phyloP scores from a whole-genome alignment of 2,797 vertebrate species.

The Parambassis ranga region DNA sequence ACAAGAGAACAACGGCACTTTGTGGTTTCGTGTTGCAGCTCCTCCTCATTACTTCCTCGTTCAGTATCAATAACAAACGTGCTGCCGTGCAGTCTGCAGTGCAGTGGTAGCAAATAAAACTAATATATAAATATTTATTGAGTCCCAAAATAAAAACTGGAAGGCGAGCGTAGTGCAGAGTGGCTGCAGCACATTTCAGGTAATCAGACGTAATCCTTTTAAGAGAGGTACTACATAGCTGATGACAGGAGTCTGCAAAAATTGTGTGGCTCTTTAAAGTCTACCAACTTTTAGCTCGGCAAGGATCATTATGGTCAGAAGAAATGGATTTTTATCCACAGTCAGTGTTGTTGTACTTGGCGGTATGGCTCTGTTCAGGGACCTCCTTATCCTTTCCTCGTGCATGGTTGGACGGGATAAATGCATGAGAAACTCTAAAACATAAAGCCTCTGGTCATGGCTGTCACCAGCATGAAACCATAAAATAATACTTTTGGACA shows the following conservation, averaged over 20 bases:
- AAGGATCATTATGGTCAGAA: too few species aligned
- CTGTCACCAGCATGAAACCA: too few species aligned
- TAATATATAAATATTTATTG: constrained; percentile 33
- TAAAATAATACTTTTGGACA: too few species aligned
- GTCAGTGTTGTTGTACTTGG: too few species aligned
- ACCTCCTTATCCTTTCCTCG: too few species aligned
- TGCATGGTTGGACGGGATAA: too few species aligned
- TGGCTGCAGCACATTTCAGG: background rate
- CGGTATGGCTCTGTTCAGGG: too few species aligned
- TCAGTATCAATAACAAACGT: constrained; percentile 35
- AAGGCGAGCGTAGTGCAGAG: background rate
- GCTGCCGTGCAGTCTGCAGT: constrained; percentile 23
- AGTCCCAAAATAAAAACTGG: constrained; percentile 32
- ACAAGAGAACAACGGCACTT: constrained; percentile 52
- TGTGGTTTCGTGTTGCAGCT: constrained; percentile 40
- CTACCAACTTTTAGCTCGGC: background rate
- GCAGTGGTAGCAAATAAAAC: constrained; percentile 15
- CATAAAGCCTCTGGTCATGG: too few species aligned
- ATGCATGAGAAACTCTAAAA: too few species aligned
- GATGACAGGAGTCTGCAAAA: too few species aligned
- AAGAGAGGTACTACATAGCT: too few species aligned
- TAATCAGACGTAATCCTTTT: constrained; percentile 4
- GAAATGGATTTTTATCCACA: too few species aligned
- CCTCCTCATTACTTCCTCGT: constrained; percentile 34
- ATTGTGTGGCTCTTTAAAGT: background rate